Percentiles rank a stretch among this genome's conserved stretches.
Evolutionary conservation across 2,113 vertebrate species (phyloP).

Genomic region (Thermophis baileyi): DNA sequence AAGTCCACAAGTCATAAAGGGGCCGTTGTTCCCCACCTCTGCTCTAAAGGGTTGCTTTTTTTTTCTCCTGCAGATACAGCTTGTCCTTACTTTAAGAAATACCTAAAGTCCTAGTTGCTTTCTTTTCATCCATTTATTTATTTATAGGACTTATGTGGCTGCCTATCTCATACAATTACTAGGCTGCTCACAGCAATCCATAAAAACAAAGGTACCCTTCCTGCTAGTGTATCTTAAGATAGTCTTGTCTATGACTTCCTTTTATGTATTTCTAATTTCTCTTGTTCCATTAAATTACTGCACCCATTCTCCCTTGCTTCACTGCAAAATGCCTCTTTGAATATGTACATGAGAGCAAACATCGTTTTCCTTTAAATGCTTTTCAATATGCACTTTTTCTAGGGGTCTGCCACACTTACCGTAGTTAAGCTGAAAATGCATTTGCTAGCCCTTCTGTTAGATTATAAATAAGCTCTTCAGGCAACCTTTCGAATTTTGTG

Average conservation of each 20-base stretch:
- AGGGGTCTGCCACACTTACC: not conserved
- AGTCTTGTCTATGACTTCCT: not conserved
- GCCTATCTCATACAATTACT: not conserved
- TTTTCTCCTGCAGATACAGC: not conserved
- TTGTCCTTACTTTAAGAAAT: not conserved
- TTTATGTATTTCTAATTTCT: not conserved
- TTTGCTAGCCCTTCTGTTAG: not conserved
- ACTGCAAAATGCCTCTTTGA: not conserved
- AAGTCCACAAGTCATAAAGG: too few relatives aligned
- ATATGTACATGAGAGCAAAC: not conserved
- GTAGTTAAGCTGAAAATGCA: not conserved
- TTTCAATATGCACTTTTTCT: not conserved
- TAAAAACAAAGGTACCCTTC: too few relatives aligned
- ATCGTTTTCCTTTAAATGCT: not conserved
- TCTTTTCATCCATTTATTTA: not conserved
- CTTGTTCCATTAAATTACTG: not conserved
- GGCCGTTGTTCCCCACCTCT: too few relatives aligned
- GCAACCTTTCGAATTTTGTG: not conserved
- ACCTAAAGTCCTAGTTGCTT: too few relatives aligned
- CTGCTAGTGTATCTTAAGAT: too few relatives aligned
- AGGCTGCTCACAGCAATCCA: not conserved
- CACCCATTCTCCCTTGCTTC: too few relatives aligned
- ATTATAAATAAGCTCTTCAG: not conserved
- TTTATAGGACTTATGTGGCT: not conserved
- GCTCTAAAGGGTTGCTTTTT: not conserved